Percentiles rank a stretch among this genome's conserved stretches.
phyloP scores from a whole-genome alignment of 2,797 vertebrate species.

The Sebastes iracundus region DNA sequence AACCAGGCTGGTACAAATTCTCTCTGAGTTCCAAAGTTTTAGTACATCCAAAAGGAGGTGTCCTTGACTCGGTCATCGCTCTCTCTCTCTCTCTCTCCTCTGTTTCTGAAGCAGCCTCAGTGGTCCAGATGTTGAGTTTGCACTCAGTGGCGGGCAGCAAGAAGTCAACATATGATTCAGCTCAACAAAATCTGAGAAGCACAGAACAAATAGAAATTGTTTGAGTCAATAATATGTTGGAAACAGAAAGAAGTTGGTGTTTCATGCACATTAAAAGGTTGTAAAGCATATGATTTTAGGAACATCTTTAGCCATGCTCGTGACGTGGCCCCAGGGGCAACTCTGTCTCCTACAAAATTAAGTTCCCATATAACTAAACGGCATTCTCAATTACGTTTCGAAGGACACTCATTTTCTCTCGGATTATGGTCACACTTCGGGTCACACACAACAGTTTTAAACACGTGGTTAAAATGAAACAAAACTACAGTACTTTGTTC shows the following conservation, averaged over 20 bases:
- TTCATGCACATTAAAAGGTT: not conserved
- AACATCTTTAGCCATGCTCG: too few relatives aligned
- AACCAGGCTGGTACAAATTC: conserved; percentile 75
- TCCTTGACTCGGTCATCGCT: conserved; percentile 63
- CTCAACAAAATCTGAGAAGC: conserved; percentile 89
- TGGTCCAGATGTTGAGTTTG: conserved; percentile 77
- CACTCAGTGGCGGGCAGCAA: conserved; percentile 84
- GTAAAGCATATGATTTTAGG: not conserved
- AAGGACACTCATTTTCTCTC: too few relatives aligned
- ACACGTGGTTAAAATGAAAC: too few relatives aligned
- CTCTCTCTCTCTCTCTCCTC: conserved; percentile 56
- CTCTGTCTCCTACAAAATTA: too few relatives aligned
- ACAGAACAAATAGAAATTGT: not conserved
- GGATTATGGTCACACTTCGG: too few relatives aligned
- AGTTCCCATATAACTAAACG: too few relatives aligned
- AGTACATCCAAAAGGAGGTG: conserved; percentile 89
- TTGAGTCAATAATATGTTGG: not conserved
- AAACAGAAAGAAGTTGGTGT: not conserved
- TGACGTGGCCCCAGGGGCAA: too few relatives aligned
- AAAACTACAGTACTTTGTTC: too few relatives aligned
- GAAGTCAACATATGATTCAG: conserved; percentile 90
- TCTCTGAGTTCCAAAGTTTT: conserved; percentile 83
- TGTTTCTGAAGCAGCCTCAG: conserved; percentile 76
- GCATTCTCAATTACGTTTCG: too few relatives aligned
- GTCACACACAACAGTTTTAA: too few relatives aligned